Evolutionary conservation across 2,797 vertebrate species (phyloP), one percentile per base, ranked within the genome.

Genomic region (Falco naumanni): DNA sequence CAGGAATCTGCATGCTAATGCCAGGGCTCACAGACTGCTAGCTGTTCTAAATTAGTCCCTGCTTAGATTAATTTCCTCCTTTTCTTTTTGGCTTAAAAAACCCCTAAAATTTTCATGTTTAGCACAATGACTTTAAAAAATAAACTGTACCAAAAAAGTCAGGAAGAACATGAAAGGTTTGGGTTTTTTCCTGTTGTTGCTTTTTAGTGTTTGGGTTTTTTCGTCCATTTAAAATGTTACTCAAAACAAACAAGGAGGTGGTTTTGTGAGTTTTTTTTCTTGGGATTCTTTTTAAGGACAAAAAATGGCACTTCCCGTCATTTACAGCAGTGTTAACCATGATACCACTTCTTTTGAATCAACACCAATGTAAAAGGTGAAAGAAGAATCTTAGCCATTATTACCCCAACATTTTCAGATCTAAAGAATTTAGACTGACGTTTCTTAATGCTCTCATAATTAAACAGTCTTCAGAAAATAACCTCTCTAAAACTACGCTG

Each of bases 1-100:
- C 66, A 95, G 97, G 97, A 97, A 95, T 69, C 78, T 96, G 93
- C 39, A 92, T 65, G 78, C 86, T 96, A 94, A 90, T 63, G 84
- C 51, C 53, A 51, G 79, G 69, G 34, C 39, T 87, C 61, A 81
- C 33, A 87, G 72, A 50, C 61, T 78, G 68, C 28, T 54, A 88
- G 26, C 51, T 83, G 18, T 13, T 92, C 74, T 93, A 87, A 81
- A 57, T 84, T 51, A 79, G 59, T 56, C 15, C 76, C 70, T 95
- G 61, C 45, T 89, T 70, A 75, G 31, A 17, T 56, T 64, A 68
- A 48, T 68, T 80, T 66, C 28, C 57, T 76, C 25, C 16, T 76
- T 84, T 65, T 28, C 10, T 33, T 77, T 69, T 72, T 63, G 78
- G 21, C 22, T 90, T 72, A 16, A 74, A 87, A 45, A 71, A 84